A percentile compares a stretch with the other conserved stretches of the same genome.
phyloP scores from a whole-genome alignment of 2,888 invertebrate genomes.

The Graphium colonna region DNA sequence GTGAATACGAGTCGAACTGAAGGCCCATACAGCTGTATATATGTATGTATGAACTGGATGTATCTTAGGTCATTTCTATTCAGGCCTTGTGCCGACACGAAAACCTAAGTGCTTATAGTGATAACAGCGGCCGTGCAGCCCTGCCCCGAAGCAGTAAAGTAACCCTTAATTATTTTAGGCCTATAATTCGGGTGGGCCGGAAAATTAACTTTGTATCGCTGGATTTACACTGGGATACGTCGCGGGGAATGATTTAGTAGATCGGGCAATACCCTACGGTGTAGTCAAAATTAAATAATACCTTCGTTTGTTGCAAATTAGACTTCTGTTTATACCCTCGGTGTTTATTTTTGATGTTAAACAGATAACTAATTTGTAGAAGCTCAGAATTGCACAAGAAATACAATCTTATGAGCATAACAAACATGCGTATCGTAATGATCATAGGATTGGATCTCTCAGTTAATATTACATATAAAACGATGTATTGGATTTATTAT shows the following conservation, averaged over 20 bases:
- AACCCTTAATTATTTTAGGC: conserved; percentile 39
- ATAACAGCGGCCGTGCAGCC: conserved; percentile 41
- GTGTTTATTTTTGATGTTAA: too few relatives aligned
- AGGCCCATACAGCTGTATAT: too few relatives aligned
- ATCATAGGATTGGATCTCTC: too few relatives aligned
- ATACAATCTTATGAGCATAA: too few relatives aligned
- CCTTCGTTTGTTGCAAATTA: too few relatives aligned
- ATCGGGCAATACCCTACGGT: conserved; percentile 7
- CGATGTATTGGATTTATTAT: too few relatives aligned
- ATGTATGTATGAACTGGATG: too few relatives aligned
- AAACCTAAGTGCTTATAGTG: conserved; percentile 63
- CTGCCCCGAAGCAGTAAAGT: conserved; percentile 40
- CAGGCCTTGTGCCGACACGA: conserved; percentile 42
- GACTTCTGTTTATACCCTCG: too few relatives aligned
- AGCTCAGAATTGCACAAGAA: too few relatives aligned
- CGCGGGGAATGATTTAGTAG: conserved; percentile 8
- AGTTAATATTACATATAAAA: too few relatives aligned
- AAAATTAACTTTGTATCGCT: conserved; percentile 16
- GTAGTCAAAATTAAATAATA: background rate
- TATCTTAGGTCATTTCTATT: conserved; percentile 60
- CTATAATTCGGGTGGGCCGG: conserved; percentile 16
- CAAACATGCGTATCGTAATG: too few relatives aligned
- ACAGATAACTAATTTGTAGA: too few relatives aligned
- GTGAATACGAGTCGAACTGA: conserved; percentile 41
- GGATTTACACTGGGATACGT: conserved; percentile 11